phyloP scores from a whole-genome alignment of 2,888 invertebrate genomes.

The Ypsolopha sequella region DNA sequence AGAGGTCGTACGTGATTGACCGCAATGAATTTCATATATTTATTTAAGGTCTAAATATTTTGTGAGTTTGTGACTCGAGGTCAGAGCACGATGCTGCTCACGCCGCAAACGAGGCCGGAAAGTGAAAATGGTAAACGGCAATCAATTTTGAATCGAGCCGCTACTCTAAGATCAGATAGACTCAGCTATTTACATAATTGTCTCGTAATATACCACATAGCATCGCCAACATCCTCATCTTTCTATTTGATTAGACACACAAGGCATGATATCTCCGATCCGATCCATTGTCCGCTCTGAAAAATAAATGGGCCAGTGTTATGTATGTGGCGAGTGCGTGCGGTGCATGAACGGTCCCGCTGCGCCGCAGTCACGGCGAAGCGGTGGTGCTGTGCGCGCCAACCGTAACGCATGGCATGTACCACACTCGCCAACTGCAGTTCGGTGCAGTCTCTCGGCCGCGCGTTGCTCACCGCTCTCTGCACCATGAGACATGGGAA shows the following conservation, averaged over 20 bases:
- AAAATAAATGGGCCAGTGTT: constrained; percentile 49
- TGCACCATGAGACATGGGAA: constrained; percentile 66
- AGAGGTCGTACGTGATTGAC: no score
- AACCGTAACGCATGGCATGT: constrained; percentile 50
- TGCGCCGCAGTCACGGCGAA: constrained; percentile 41
- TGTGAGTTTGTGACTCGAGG: neutral
- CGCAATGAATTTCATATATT: no score
- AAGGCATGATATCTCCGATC: constrained; percentile 44
- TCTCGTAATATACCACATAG: neutral
- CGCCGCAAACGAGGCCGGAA: neutral
- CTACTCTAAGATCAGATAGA: neutral
- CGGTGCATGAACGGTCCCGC: neutral
- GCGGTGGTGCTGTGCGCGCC: constrained; percentile 43
- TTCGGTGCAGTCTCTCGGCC: constrained; percentile 39
- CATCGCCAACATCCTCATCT: constrained; percentile 14
- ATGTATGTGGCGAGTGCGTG: constrained; percentile 35
- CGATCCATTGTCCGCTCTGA: constrained; percentile 52
- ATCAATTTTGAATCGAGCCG: neutral
- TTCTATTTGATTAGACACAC: constrained; percentile 34
- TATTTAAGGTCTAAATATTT: neutral
- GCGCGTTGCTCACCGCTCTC: constrained; percentile 36
- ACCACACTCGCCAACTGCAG: constrained; percentile 40
- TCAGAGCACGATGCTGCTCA: neutral
- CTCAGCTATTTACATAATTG: neutral
- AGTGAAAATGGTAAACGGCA: neutral